These are phyloP conservation scores for Dasyprocta punctata DNA, from an alignment of 2,113 vertebrate genomes.

Conservation along the genomic window DNA sequence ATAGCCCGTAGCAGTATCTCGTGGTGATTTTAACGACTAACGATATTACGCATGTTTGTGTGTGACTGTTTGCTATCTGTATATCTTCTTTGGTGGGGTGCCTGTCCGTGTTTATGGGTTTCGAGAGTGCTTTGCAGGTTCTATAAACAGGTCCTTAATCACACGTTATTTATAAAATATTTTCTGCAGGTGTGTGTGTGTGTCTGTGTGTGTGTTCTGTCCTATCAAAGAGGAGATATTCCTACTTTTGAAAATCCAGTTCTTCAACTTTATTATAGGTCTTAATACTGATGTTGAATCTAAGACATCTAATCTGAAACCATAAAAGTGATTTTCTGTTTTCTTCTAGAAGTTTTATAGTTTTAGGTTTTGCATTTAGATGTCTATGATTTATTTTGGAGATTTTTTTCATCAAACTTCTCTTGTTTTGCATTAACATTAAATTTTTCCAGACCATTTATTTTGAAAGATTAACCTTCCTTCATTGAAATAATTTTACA, in stretches of 20 bases:
- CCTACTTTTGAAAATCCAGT: background rate
- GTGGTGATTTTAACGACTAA: background rate
- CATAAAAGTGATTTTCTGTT: slow-evolving; percentile 12
- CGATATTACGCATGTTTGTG: background rate
- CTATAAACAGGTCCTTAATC: background rate
- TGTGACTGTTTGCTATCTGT: background rate
- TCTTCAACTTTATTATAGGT: background rate
- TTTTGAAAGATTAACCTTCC: background rate
- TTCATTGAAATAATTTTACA: background rate
- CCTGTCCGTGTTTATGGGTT: background rate
- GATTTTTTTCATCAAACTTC: background rate
- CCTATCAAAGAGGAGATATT: background rate
- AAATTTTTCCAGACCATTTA: background rate
- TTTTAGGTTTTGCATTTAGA: background rate
- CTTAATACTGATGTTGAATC: background rate
- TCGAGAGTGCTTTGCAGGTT: background rate
- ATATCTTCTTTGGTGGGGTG: background rate
- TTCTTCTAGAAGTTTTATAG: background rate
- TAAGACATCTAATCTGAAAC: background rate
- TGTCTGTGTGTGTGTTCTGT: too few species aligned
- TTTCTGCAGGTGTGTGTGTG: background rate
- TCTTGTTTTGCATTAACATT: background rate
- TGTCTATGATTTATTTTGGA: background rate
- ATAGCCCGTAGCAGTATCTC: background rate
- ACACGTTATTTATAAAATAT: background rate